A percentile compares a stretch with the other conserved stretches of the same genome.
Conservation (phyloP, 2,797 vertebrate genomes). For the Anolis apletophallus region DNA sequence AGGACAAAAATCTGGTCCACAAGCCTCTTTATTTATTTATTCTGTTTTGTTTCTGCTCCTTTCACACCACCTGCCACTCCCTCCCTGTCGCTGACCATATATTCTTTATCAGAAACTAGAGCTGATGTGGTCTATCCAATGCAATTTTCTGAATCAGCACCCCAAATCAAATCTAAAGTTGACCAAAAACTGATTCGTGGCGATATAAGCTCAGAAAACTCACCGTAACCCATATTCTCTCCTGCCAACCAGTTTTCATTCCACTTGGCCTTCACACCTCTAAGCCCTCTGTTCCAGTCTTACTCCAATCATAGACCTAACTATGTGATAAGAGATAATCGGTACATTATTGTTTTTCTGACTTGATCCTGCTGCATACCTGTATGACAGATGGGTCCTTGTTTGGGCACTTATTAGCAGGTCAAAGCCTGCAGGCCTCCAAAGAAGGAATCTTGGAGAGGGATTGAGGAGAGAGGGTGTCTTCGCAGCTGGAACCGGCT, state of each 20-base stretch:
- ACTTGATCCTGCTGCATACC: constrained; percentile 69
- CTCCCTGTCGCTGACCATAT: too few relatives aligned
- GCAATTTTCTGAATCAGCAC: too few relatives aligned
- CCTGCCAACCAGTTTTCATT: constrained; percentile 30
- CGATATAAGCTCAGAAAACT: too few relatives aligned
- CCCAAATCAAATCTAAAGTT: too few relatives aligned
- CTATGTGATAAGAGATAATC: constrained; percentile 74
- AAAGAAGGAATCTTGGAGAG: constrained; percentile 59
- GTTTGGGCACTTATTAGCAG: constrained; percentile 83
- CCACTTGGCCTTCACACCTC: background rate
- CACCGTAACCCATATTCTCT: too few relatives aligned
- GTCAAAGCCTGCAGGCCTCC: constrained; percentile 85
- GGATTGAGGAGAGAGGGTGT: constrained; percentile 23
- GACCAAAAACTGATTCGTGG: too few relatives aligned
- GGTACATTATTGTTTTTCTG: constrained; percentile 68
- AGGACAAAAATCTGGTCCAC: too few relatives aligned
- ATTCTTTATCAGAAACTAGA: too few relatives aligned
- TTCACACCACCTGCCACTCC: too few relatives aligned
- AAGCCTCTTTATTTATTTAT: too few relatives aligned
- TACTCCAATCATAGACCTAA: constrained; percentile 9
- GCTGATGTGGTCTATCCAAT: too few relatives aligned
- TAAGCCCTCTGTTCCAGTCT: background rate
- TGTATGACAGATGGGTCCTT: constrained; percentile 79
- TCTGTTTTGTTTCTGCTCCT: too few relatives aligned
- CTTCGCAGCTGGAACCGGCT: constrained; percentile 63